Evolutionary conservation across 2,113 vertebrate species (phyloP).

Genomic region (Phrynocephalus versicolor): DNA sequence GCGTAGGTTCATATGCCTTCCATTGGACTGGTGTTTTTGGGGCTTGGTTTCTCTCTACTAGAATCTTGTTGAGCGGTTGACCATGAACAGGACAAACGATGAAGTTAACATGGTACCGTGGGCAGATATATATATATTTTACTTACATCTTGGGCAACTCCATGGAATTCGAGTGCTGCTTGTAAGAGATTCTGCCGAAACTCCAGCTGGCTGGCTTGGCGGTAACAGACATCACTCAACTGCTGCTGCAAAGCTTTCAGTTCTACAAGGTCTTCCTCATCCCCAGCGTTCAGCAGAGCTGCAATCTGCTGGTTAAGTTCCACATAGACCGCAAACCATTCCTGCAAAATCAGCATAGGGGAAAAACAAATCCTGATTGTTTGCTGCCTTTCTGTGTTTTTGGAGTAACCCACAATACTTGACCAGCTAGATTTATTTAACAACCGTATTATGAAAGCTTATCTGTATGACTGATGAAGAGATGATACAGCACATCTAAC

Average conservation of each 20-base stretch:
- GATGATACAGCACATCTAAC: not conserved
- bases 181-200: conserved; percentile 93
- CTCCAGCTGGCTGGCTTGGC: conserved; percentile 97
- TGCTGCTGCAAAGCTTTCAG: conserved; percentile 93
- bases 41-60: not conserved
- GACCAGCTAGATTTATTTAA: not conserved
- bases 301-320: conserved; percentile 98
- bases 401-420: not conserved
- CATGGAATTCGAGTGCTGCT: conserved; percentile 93
- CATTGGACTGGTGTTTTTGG: not conserved
- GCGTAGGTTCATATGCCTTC: not conserved
- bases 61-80: not conserved
- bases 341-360: conserved; percentile 73
- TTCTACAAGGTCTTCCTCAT: conserved; percentile 93
- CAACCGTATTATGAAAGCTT: not conserved
- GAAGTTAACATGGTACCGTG: not conserved
- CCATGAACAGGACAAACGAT: not conserved
- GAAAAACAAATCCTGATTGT: not conserved
- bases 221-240: conserved; percentile 96
- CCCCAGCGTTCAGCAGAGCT: conserved; percentile 89
- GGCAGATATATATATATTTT: not conserved
- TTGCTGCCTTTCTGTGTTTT: too few species aligned
- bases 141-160: conserved; percentile 92
- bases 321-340: conserved; percentile 99
- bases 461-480: not conserved